Percentiles rank a stretch among this genome's conserved stretches.
phyloP scores from a whole-genome alignment of 2,113 vertebrate species.

The Cromileptes altivelis region DNA sequence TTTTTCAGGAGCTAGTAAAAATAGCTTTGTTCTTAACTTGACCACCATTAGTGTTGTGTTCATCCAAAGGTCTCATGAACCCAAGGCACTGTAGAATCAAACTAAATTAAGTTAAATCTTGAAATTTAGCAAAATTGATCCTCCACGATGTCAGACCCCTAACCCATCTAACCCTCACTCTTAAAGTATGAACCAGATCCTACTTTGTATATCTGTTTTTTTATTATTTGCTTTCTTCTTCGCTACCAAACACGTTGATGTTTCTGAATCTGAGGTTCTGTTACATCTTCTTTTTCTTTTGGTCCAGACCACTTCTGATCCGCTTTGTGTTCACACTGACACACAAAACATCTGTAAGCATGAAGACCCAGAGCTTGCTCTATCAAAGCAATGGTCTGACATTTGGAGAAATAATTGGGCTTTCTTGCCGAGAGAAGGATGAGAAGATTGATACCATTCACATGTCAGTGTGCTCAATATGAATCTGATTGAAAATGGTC shows the following conservation, averaged over 20 bases:
- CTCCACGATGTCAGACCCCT: slow-evolving; percentile 4
- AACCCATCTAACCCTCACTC: not conserved
- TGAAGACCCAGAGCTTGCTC: not conserved
- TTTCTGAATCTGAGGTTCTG: too few species aligned
- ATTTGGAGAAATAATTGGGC: not conserved
- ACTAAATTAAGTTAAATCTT: slow-evolving; percentile 11
- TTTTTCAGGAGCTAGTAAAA: slow-evolving; percentile 44
- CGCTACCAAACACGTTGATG: not conserved
- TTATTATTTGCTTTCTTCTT: not conserved
- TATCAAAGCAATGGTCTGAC: not conserved
- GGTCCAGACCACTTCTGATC: not conserved
- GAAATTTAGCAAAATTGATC: not conserved
- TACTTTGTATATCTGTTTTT: not conserved
- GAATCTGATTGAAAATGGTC: not conserved
- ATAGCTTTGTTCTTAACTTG: slow-evolving; percentile 33
- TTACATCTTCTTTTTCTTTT: too few species aligned
- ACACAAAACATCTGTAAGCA: too few species aligned
- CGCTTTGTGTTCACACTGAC: not conserved
- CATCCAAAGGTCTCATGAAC: slow-evolving; percentile 51
- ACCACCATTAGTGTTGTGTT: slow-evolving; percentile 26
- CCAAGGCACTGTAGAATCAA: not conserved
- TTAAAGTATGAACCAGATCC: not conserved
- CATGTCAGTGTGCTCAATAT: not conserved
- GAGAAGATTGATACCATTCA: not conserved
- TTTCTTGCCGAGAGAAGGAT: not conserved